A percentile compares a stretch with the other conserved stretches of the same genome.
Conservation (phyloP, 2,888 invertebrate species). For the Acrocyrtus sp. region DNA sequence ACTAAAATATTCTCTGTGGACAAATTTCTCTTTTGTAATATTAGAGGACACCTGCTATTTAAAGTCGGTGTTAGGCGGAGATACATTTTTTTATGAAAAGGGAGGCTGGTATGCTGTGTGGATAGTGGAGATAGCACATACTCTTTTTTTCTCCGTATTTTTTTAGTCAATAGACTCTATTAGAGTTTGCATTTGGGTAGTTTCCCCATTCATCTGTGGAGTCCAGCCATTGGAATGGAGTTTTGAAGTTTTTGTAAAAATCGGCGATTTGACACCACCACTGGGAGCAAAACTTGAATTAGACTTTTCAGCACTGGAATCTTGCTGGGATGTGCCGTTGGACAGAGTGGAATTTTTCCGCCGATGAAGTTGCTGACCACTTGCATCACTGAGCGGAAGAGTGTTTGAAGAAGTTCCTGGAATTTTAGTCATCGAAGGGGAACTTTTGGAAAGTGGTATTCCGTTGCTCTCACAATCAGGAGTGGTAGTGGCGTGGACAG, state of each 20-base stretch:
- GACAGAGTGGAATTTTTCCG: conserved; percentile 25
- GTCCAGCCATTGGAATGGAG: conserved; percentile 4
- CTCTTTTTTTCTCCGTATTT: no score
- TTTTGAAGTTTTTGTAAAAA: conserved; percentile 38
- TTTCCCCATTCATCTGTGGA: neutral
- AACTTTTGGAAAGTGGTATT: conserved; percentile 11
- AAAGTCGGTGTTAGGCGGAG: no score
- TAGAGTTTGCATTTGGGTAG: conserved; percentile 34
- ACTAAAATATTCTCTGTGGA: conserved; percentile 4
- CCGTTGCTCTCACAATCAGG: no score
- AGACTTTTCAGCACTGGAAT: conserved; percentile 22
- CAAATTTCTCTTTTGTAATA: neutral
- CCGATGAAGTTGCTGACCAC: conserved; percentile 27
- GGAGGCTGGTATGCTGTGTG: no score
- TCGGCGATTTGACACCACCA: conserved; percentile 43
- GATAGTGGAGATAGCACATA: no score
- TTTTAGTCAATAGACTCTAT: conserved; percentile 44
- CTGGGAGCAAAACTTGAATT: conserved; percentile 38
- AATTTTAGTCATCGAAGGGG: conserved; percentile 8
- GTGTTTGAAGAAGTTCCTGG: neutral
- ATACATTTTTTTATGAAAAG: neutral
- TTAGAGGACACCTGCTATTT: conserved; percentile 21
- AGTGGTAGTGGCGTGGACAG: conserved; percentile 23
- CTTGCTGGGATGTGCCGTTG: neutral
- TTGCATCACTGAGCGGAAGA: neutral